Evolutionary conservation across 2,113 vertebrate genomes (phyloP), one percentile per base, ranked within the genome.

Genomic region (Pangasianodon gigas): DNA sequence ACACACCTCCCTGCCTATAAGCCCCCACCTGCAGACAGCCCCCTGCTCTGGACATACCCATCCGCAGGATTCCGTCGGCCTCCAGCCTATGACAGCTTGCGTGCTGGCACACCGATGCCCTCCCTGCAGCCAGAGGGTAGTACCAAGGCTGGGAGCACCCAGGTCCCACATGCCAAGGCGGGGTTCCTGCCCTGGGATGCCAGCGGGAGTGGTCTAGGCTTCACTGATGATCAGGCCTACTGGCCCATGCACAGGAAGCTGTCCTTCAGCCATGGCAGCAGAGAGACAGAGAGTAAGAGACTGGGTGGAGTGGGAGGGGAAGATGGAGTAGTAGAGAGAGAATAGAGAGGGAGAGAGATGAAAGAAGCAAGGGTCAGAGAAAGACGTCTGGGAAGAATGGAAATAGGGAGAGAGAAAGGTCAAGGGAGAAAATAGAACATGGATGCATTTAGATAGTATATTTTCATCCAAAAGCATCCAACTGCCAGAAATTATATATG

Each of bases 21-120:
- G 89, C 95, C 95, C 18, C 95, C 95, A 5, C 94, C 95, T 0
- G 95, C 96, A 0, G 96, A 96, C 93, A 96, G 93, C 93, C 96
- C 92, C 83, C 94, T 97, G 9, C 96, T 98, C 84, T 98, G 97
- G 97, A 97, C 97, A 58, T 98, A 97, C 94, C 97, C 97, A 18
- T 97, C 97, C 0, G 95, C 95, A 9, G 96, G 95, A 58, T 96
- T 97, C 92, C 95, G 96, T 89, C 96, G 97, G 80, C 97, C 97
- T 26, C 97, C 97, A 0, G 97, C 97, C 86, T 98, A 98, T 9
- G 97, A 98, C 83, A 98, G 97, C 92, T 92, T 97, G 90, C 94
- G 92, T 89, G 96, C 94, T 52, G 93, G 93, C 87, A 92, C 94
- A 51, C 95, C 94, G 37, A 94, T 94, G 5, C 95, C 94, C 2